Percentiles rank a stretch among this genome's conserved stretches.
phyloP scores from a whole-genome alignment of 2,888 invertebrate genomes.

The Toxonevra muliebris region DNA sequence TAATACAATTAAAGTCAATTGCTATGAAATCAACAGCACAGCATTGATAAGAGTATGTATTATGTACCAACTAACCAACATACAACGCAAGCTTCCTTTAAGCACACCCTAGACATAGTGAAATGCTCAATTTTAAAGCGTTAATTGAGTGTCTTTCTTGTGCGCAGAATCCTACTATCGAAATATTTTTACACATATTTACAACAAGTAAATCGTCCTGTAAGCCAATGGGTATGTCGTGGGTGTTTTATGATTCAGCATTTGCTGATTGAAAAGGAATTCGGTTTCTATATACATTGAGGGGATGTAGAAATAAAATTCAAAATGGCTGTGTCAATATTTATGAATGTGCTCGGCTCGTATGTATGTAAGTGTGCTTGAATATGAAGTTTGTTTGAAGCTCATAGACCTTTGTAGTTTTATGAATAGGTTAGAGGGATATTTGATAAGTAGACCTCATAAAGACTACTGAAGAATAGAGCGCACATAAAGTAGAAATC shows the following conservation, averaged over 20 bases:
- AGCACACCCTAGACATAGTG: conserved; percentile 18
- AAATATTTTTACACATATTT: conserved; percentile 11
- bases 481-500: too few species aligned
- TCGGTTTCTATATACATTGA: conserved; percentile 27
- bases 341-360: conserved; percentile 45
- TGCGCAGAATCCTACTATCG: conserved; percentile 42
- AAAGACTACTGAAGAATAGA: too few species aligned
- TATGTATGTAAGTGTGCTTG: too few species aligned
- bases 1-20: conserved; percentile 42
- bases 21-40: conserved; percentile 30
- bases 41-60: background rate
- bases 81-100: background rate
- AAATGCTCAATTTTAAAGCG: conserved; percentile 6
- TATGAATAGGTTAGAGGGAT: too few species aligned
- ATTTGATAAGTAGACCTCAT: too few species aligned
- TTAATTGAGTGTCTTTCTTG: conserved; percentile 41
- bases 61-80: conserved; percentile 17
- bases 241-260: conserved; percentile 2
- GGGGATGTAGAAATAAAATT: conserved; percentile 38
- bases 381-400: conserved; percentile 5
- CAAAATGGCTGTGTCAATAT: conserved; percentile 64
- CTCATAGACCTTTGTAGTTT: too few species aligned
- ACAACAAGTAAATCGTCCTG: conserved; percentile 28
- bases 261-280: background rate
- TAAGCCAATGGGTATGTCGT: conserved; percentile 38